These are phyloP conservation scores for Percopsis transmontana DNA, from an alignment of 2,113 vertebrate genomes.

Conservation along the genomic window DNA sequence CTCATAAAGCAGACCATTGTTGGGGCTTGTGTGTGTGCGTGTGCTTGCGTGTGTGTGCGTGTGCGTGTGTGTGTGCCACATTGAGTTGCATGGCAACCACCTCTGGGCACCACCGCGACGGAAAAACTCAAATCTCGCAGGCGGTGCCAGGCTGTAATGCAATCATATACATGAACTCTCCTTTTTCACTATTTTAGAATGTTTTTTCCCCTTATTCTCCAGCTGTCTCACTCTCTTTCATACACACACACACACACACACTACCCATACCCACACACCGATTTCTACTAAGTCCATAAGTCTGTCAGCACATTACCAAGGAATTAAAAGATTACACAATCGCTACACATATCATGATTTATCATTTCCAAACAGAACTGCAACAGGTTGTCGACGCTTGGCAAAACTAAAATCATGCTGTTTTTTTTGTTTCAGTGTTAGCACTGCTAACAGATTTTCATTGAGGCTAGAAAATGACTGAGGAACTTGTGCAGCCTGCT, in stretches of 20 bases:
- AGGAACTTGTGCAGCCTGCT: slow-evolving; percentile 35
- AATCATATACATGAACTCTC: slow-evolving; percentile 55
- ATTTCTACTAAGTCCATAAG: slow-evolving; percentile 18
- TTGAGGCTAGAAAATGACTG: slow-evolving; percentile 37
- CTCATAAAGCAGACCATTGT: slow-evolving; percentile 85
- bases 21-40: slow-evolving; percentile 64
- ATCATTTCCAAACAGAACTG: slow-evolving; percentile 37
- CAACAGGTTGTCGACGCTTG: slow-evolving; percentile 27
- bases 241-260: slow-evolving; percentile 5
- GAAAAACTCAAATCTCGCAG: slow-evolving; percentile 53
- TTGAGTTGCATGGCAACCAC: slow-evolving; percentile 79
- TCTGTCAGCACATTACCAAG: slow-evolving; percentile 32
- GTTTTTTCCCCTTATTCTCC: background rate
- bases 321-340: slow-evolving; percentile 36
- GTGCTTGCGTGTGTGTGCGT: slow-evolving; percentile 24
- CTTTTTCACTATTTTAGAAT: slow-evolving; percentile 10
- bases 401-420: slow-evolving; percentile 28
- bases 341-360: slow-evolving; percentile 37
- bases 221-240: slow-evolving; percentile 19
- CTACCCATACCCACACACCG: slow-evolving; percentile 6
- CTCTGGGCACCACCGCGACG: slow-evolving; percentile 72
- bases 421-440: slow-evolving; percentile 12
- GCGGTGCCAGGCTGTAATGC: slow-evolving; percentile 61
- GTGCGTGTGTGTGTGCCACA: slow-evolving; percentile 60
- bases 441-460: slow-evolving; percentile 35